Conservation (phyloP, 2,113 vertebrate species). For the Anguilla rostrata region DNA sequence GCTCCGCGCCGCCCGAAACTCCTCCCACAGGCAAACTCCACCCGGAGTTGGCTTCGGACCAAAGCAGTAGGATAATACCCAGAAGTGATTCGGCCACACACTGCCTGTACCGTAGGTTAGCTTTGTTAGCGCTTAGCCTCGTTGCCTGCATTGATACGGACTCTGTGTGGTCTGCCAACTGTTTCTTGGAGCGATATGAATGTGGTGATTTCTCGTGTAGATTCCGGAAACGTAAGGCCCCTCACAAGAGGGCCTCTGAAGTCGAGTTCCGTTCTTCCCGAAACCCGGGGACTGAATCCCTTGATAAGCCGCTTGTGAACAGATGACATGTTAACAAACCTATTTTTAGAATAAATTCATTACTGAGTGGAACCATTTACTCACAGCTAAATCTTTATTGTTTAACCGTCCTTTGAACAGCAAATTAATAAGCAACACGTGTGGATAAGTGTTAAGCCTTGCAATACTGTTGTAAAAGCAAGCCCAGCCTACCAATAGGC, state of each 20-base stretch:
- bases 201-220: background rate
- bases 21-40: background rate
- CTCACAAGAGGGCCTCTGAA: background rate
- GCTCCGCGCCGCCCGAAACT: background rate
- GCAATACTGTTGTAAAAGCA: background rate
- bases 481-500: background rate
- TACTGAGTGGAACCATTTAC: background rate
- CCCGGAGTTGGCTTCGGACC: background rate
- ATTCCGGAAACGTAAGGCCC: slow-evolving; percentile 28
- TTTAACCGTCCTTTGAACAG: background rate
- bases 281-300: background rate
- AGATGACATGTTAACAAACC: no score
- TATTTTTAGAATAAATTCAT: background rate
- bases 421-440: background rate
- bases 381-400: background rate
- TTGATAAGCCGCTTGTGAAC: background rate
- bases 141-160: background rate
- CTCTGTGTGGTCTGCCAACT: slow-evolving; percentile 15
- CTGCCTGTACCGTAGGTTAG: background rate
- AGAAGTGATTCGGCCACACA: background rate
- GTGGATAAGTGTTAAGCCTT: background rate
- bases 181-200: slow-evolving; percentile 29
- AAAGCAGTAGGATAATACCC: background rate
- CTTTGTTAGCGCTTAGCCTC: background rate
- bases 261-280: background rate